Percentiles rank a stretch among this genome's conserved stretches.
These are phyloP conservation scores for Callopanchax toddi DNA, from an alignment of 2,113 vertebrate species.

Conservation along the genomic window DNA sequence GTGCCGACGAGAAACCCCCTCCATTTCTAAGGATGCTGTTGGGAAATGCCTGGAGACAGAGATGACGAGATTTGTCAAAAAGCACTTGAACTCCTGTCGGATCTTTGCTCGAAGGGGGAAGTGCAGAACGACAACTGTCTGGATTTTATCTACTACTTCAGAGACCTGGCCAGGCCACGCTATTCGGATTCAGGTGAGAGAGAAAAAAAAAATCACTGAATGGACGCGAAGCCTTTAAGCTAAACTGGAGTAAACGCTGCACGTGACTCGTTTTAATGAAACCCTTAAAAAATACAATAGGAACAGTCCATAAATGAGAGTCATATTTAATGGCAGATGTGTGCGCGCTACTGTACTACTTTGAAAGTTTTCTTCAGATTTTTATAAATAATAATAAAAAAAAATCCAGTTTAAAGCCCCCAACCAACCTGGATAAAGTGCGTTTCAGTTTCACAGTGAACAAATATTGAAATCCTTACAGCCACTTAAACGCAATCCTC, in stretches of 20 bases:
- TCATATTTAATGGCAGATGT: neutral
- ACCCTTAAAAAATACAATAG: no score
- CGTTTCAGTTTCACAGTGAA: no score
- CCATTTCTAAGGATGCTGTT: conserved; percentile 94
- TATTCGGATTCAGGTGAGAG: conserved; percentile 91
- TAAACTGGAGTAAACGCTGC: neutral
- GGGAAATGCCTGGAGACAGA: conserved; percentile 98
- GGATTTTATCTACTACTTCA: conserved; percentile 96
- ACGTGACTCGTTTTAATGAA: conserved; percentile 24
- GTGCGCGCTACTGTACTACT: conserved; percentile 1
- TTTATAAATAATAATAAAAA: neutral
- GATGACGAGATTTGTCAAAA: conserved; percentile 98
- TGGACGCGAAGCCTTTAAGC: neutral
- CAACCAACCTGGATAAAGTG: no score
- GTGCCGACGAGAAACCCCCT: conserved; percentile 82
- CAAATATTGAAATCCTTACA: neutral
- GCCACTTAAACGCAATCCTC: neutral
- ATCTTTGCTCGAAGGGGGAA: conserved; percentile 94
- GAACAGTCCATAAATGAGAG: no score
- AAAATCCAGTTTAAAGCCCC: no score
- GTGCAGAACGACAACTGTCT: conserved; percentile 94
- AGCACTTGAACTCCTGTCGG: conserved; percentile 94
- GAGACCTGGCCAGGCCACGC: conserved; percentile 91
- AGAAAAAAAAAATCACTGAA: no score
- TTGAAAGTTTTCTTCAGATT: conserved; percentile 35